Base-by-base conservation (phyloP, 2,888 invertebrate genomes). In the Reticulitermes lucifugus region DNA sequence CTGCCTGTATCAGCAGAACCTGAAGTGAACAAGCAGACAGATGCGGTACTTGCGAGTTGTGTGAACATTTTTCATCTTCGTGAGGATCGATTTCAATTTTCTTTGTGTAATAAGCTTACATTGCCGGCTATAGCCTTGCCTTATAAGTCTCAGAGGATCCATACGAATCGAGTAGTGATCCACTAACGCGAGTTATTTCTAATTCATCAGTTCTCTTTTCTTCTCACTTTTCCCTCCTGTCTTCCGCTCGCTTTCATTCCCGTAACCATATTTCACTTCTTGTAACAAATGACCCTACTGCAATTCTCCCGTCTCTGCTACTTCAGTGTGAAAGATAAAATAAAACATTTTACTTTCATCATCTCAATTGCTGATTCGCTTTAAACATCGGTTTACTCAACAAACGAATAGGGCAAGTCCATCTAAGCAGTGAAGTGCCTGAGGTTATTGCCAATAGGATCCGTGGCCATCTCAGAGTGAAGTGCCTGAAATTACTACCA, bases 31-130 rank as follows among this genome's bases (percentile, higher is more conserved):
- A 7, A 29, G 41, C 29, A 51, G 81, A 79, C 46, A 43, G 81
- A 14, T 29, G 35, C 60, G 35, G 2, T 35, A 35, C 60, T 41
- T 51, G 41, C 18, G 79, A 81, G 81, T n/a, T 25, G 5, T 2
- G 43, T 21, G 46, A 80, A 71, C 84, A 81, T 85, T 85, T 85
- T 85, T 85, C 85, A 85, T 85, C 79, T 81, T 55, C 85, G 71
- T 60, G 65, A 22, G 71, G 83, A 75, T 77, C 77, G 83, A 85
- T 85, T 85, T 85, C 85, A 85, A 85, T 85, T 85, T 85, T 85
- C 85, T 85, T 85, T 83, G 77, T 77, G 79, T 85, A 85, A 85
- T 85, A 77, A 83, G 85, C 85, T 83, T 85, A 65, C 77, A 60
- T 29, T 85, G 83, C 83, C 73, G 77, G 83, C 35, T 35, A 4